These are phyloP conservation scores for Melanchra persicariae DNA, from an alignment of 2,888 invertebrate species.

Conservation along the genomic window DNA sequence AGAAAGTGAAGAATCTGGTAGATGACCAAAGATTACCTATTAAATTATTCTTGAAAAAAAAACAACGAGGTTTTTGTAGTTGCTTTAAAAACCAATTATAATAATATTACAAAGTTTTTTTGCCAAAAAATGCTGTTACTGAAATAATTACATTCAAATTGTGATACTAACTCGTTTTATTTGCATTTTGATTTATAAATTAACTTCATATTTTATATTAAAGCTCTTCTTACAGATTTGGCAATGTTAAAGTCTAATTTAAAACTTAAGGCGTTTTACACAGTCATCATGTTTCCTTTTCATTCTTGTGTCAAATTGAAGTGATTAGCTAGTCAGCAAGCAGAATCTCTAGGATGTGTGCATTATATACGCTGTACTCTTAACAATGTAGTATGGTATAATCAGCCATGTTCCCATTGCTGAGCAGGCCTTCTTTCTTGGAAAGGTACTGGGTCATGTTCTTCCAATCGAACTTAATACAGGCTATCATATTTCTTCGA, in stretches of 20 bases:
- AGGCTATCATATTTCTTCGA: too few species aligned
- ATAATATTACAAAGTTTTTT: background rate
- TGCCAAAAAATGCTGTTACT: background rate
- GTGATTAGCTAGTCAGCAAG: too few species aligned
- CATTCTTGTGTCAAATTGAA: background rate
- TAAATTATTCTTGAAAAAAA: too few species aligned
- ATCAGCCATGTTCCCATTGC: too few species aligned
- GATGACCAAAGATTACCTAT: background rate
- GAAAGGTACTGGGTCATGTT: too few species aligned
- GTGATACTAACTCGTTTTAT: background rate
- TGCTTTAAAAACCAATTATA: background rate
- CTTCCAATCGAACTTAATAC: too few species aligned
- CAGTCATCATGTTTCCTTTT: background rate
- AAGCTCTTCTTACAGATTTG: background rate
- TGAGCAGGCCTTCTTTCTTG: too few species aligned
- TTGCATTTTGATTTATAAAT: background rate
- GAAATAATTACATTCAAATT: background rate
- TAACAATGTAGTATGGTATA: too few species aligned
- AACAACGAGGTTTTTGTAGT: background rate
- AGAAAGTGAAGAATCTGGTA: constrained; percentile 2
- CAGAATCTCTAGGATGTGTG: too few species aligned
- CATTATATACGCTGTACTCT: too few species aligned
- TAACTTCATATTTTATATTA: background rate
- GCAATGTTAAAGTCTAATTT: background rate
- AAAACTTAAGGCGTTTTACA: background rate